phyloP scores from a whole-genome alignment of 2,888 invertebrate genomes.

The Stenodema calcarata region DNA sequence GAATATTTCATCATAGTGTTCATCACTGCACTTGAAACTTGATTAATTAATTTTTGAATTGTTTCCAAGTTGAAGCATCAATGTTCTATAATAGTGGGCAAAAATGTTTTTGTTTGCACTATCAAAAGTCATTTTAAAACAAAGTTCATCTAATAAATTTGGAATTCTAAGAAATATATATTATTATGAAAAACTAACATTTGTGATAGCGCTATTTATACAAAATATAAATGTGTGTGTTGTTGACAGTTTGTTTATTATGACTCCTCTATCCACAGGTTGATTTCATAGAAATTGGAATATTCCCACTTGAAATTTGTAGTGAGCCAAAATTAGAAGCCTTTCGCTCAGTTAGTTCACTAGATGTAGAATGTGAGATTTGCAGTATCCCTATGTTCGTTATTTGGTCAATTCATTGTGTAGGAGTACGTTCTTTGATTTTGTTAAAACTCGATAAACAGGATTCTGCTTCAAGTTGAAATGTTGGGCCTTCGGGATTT shows the following conservation, averaged over 20 bases:
- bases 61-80: not conserved
- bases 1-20: not conserved
- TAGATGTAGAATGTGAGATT: no score
- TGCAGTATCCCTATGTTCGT: no score
- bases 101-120: not conserved
- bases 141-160: not conserved
- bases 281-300: no score
- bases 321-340: no score
- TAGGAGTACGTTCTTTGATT: no score
- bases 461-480: no score
- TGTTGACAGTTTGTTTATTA: constrained; percentile 10
- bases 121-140: not conserved
- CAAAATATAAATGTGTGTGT: constrained; percentile 35
- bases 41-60: not conserved
- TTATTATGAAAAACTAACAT: not conserved
- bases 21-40: not conserved
- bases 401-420: no score
- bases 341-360: no score
- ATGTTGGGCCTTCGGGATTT: no score
- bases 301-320: no score
- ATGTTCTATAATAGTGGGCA: not conserved
- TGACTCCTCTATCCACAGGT: not conserved
- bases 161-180: not conserved
- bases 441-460: no score
- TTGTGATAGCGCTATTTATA: constrained; percentile 41